Conservation (phyloP, 2,113 vertebrate species). For the Addax nasomaculatus region DNA sequence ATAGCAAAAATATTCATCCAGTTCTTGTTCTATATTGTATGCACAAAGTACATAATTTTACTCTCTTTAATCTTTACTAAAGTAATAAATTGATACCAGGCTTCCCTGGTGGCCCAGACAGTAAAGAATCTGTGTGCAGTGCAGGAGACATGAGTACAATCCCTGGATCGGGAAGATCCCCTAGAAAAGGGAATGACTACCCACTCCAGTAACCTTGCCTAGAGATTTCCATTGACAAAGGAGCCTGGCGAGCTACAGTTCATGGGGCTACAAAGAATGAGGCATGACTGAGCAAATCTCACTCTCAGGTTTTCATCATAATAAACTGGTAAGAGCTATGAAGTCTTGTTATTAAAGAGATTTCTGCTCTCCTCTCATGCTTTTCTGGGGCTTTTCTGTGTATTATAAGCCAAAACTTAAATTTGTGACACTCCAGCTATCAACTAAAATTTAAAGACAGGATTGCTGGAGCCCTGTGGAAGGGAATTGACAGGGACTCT, state of each 20-base stretch:
- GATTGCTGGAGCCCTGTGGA: not conserved
- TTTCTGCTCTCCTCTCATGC: not conserved
- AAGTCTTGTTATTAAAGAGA: not conserved
- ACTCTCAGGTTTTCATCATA: not conserved
- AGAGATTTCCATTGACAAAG: not conserved
- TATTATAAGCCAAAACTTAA: not conserved
- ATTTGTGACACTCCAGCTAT: not conserved
- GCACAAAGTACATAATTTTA: not conserved
- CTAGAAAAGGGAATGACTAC: not conserved
- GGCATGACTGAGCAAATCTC: not conserved
- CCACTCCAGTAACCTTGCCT: not conserved
- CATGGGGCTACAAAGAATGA: not conserved
- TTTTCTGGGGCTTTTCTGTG: not conserved
- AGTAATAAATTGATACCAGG: not conserved
- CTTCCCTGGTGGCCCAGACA: not conserved
- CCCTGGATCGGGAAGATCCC: not conserved
- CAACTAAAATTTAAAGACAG: not conserved
- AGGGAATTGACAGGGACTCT: not conserved
- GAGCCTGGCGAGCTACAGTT: not conserved
- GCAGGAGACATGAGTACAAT: not conserved
- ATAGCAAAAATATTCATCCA: not conserved
- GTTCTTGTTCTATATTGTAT: not conserved
- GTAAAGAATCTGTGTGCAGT: not conserved
- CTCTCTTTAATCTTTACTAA: not conserved
- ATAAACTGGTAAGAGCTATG: not conserved